phyloP scores from a whole-genome alignment of 1,140 invertebrate species.

The Pachypeltis micranthus region DNA sequence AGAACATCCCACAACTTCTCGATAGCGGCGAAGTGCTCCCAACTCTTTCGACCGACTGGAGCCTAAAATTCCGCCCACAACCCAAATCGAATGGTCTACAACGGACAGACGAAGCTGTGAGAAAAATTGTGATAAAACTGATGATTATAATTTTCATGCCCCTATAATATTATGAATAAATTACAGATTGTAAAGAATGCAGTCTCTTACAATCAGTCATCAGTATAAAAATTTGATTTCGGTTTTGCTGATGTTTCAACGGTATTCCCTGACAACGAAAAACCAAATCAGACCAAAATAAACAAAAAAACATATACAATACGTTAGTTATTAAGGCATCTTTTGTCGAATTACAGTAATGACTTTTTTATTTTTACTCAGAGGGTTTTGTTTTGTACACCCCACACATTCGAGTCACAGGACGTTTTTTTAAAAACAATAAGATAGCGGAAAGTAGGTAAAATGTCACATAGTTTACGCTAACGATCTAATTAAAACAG shows the following conservation, averaged over 20 bases:
- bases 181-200: conserved; percentile 21
- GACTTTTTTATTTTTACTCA: neutral
- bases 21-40: no score
- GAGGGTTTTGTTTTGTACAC: no score
- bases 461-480: no score
- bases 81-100: neutral
- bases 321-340: conserved; percentile 28
- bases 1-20: no score
- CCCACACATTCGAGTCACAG: conserved; percentile 20
- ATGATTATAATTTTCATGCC: conserved; percentile 15
- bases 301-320: conserved; percentile 23
- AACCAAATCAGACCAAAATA: neutral
- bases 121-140: conserved; percentile 15
- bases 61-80: no score
- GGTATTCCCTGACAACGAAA: no score
- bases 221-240: conserved; percentile 25
- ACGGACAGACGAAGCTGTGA: conserved; percentile 21
- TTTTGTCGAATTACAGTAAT: conserved; percentile 23
- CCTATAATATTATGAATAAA: conserved; percentile 19
- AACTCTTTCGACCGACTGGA: no score
- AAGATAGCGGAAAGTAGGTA: conserved; percentile 9
- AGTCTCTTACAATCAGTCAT: conserved; percentile 25
- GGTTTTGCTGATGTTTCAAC: conserved; percentile 5
- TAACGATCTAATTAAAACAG: no score
- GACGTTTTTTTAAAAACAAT: conserved; percentile 12